Evolutionary conservation across 2,888 invertebrate species (phyloP), one percentile per base, ranked within the genome.

Genomic region (Octonoba sinensis): DNA sequence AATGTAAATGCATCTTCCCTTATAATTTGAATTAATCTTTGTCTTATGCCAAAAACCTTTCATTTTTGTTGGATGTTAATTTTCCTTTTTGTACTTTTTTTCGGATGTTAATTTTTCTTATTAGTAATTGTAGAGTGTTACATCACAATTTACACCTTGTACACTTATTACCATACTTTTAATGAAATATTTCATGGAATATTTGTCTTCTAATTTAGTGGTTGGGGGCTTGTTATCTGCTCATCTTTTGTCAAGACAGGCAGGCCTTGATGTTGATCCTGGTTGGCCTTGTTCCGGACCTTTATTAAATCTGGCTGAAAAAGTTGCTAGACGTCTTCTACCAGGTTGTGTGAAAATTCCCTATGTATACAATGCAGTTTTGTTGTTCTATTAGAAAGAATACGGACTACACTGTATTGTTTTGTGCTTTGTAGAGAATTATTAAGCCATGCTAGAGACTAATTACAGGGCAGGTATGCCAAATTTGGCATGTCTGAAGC

Each of bases 281-380:
- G 99, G 97, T 0, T 99, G 98, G 97, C 99, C 99, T 0, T 99
- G 99, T 87, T 94, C 94, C 87, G 99, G 99, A 0, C 98, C 99
- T 0, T 89, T 99, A 1, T 90, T 99, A 11, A 91, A 95, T 20
- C 90, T 99, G 85, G 99, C 99, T 0, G 98, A 97, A 89, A 95
- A 96, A 89, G 96, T 97, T 46, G 99, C 97, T 0, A 93, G 95
- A 83, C 92, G 97, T 86, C 89, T 99, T 16, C 91, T 99, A 66
- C 95, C 96, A 44, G 90, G 90, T 90, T 36, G 36, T 36, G 36
- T 36, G 27, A 2, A 67, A 27, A 16, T 4, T 60, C 36, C 36
- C 3, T 16, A 60, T 20, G 18, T 60, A 57, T 20, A 22, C 18
- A 20, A 15, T 27, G 27, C 27, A n/a, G n/a, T 27, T 27, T 27